A percentile compares a stretch with the other conserved stretches of the same genome.
Conservation (phyloP, 2,113 vertebrate species). For the Eudyptes chrysolophus region DNA sequence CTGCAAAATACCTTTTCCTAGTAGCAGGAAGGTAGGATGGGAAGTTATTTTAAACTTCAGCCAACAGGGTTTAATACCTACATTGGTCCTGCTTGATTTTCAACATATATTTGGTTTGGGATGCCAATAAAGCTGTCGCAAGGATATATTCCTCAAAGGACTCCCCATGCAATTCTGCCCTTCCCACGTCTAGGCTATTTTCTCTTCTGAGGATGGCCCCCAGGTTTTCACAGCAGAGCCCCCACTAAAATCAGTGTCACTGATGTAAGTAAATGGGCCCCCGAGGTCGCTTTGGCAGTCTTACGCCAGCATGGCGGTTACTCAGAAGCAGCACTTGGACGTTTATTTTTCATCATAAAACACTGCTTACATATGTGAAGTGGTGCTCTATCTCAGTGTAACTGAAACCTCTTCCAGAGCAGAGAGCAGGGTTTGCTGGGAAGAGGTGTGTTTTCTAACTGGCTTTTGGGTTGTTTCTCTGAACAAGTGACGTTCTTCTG, state of each 20-base stretch:
- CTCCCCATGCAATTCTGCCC: not conserved
- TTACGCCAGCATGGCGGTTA: not conserved
- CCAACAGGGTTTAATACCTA: not conserved
- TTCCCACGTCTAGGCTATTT: not conserved
- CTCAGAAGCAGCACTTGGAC: not conserved
- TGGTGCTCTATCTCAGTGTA: not conserved
- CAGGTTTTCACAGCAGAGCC: not conserved
- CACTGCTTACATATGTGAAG: not conserved
- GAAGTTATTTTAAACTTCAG: not conserved
- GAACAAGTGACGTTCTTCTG: not conserved
- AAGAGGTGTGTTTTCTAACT: not conserved
- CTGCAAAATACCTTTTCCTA: not conserved
- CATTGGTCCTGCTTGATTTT: not conserved
- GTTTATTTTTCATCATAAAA: not conserved
- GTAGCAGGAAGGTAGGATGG: not conserved
- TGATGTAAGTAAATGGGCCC: not conserved
- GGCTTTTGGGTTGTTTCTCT: not conserved
- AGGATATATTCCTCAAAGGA: not conserved
- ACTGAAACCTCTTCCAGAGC: not conserved
- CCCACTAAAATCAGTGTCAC: not conserved
- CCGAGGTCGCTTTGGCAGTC: not conserved
- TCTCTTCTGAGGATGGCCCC: not conserved
- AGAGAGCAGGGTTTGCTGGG: not conserved
- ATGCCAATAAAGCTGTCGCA: accelerated
- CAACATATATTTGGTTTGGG: not conserved